Evolutionary conservation across 2,113 vertebrate genomes (phyloP).

Genomic region (Ptychochromis oligacanthus): DNA sequence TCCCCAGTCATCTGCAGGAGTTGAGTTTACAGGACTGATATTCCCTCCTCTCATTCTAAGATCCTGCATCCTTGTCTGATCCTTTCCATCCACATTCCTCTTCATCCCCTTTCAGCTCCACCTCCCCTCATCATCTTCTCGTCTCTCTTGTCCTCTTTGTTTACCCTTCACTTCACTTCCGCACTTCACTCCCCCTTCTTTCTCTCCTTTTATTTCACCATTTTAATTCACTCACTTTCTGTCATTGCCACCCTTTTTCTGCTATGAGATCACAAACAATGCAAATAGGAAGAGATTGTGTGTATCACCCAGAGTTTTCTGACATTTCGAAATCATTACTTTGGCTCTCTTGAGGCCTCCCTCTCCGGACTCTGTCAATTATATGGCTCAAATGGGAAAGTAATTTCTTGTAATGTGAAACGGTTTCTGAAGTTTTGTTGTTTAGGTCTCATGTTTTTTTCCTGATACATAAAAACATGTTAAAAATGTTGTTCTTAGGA

Average conservation of each 20-base stretch:
- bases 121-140: conserved; percentile 39
- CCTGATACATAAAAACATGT: neutral
- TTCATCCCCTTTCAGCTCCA: conserved; percentile 47
- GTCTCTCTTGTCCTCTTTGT: conserved; percentile 36
- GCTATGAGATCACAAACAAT: conserved; percentile 8
- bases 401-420: neutral
- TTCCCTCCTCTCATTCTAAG: conserved; percentile 42
- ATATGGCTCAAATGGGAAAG: conserved; percentile 3
- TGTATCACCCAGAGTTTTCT: neutral
- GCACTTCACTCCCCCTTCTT: neutral
- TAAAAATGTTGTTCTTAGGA: conserved; percentile 2
- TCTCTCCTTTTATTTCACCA: conserved; percentile 11
- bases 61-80: conserved; percentile 53
- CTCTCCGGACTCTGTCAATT: neutral
- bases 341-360: neutral
- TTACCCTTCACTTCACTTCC: conserved; percentile 31
- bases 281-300: conserved; percentile 15
- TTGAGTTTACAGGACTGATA: conserved; percentile 41
- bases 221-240: neutral
- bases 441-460: neutral
- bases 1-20: conserved; percentile 47
- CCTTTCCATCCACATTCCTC: conserved; percentile 48
- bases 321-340: conserved; percentile 39
- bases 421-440: neutral
- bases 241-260: neutral